These are phyloP conservation scores for Acrobasis repandana DNA, from an alignment of 2,888 invertebrate genomes.

Conservation along the genomic window DNA sequence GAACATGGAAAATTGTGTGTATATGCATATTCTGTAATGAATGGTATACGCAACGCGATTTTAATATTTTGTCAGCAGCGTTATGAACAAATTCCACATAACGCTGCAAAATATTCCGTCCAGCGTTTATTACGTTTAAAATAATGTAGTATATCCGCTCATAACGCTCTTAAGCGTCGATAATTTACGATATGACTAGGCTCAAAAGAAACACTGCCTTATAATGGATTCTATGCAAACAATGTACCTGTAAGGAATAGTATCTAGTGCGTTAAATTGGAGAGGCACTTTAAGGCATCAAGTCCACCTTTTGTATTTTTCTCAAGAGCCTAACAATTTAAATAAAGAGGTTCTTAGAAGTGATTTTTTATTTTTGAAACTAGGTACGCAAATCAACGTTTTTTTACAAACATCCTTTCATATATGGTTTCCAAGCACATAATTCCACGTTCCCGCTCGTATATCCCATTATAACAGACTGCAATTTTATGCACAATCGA, in stretches of 20 bases:
- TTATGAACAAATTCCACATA: neutral
- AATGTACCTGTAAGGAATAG: conserved; percentile 24
- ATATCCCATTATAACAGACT: conserved; percentile 25
- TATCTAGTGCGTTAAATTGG: too few relatives aligned
- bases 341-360: too few relatives aligned
- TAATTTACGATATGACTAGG: conserved; percentile 45
- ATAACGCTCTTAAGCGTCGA: conserved; percentile 31
- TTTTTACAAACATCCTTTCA: too few relatives aligned
- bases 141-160: neutral
- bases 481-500: conserved; percentile 28
- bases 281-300: too few relatives aligned
- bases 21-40: too few relatives aligned
- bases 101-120: conserved; percentile 3
- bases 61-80: neutral
- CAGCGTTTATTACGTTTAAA: too few relatives aligned
- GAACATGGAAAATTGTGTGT: too few relatives aligned
- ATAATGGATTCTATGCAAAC: conserved; percentile 57
- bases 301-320: too few relatives aligned
- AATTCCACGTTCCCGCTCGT: neutral
- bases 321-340: too few relatives aligned
- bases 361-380: too few relatives aligned
- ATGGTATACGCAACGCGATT: too few relatives aligned
- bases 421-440: neutral
- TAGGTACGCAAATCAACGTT: too few relatives aligned
- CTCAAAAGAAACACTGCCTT: conserved; percentile 48